Evolutionary conservation across 2,113 vertebrate genomes (phyloP), one percentile per base, ranked within the genome.

Genomic region (Pygoscelis antarcticus): DNA sequence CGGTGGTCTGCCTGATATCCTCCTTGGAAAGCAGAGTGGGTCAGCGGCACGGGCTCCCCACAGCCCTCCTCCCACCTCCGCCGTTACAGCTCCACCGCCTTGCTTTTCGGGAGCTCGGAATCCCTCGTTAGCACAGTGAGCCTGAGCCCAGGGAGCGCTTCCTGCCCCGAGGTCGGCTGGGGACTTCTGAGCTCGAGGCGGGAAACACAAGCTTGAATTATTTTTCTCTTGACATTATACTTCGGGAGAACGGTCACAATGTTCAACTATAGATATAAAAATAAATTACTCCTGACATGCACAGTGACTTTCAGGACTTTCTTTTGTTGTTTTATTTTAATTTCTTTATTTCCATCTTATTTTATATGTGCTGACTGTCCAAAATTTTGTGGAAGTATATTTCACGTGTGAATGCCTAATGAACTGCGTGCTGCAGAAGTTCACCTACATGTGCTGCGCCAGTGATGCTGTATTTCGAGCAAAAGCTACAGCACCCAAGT

Each of bases 141-240:
- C 5, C 20, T 4, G 14, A 16, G 23, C 20, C 20, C 9, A 6
- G n/a, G 36, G 7, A 9, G 8, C 5, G 11, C 23, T 36, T 12
- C 32, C 38, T 7, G 38, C 36, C 65, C 38, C 11, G 5, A 57
- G 55, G 32, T 20, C 30, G 7, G 42, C 42, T 42, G 42, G 42
- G 42, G 42, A 42, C 42, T 42, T 14, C 42, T 42, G 42, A 42
- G 22, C 64, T 16, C 5, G 16, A 4, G 11, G 7, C 16, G n/a
- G 16, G 5, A 44, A 25, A 3, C 25, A 3, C 13, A 6, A 7
- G 19, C 51, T n/a, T 0, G 8, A 13, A 3, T 20, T 27, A 2
- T 30, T 27, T 30, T 22, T 34, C 20, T 30, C 36, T 32, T 36
- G 32, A 1, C 11, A 1, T 7, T n/a, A 5, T 11, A 5, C 40